Evolutionary conservation across 2,113 vertebrate genomes (phyloP).

Genomic region (Malurus melanocephalus): DNA sequence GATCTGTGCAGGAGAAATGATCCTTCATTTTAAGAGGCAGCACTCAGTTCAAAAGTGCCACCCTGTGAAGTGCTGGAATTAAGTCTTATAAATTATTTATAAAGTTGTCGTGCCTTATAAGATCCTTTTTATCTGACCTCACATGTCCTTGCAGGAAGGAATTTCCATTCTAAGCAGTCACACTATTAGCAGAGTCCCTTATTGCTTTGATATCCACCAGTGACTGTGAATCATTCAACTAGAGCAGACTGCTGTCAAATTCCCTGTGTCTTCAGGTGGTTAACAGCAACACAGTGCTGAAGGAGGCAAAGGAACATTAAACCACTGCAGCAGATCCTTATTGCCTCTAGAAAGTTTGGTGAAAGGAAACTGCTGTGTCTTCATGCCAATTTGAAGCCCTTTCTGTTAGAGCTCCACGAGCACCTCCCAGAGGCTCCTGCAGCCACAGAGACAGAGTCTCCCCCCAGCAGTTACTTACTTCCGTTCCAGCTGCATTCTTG

Average conservation of each 20-base stretch:
- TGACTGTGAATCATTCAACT: background rate
- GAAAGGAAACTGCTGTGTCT: background rate
- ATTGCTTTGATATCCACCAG: constrained; percentile 7
- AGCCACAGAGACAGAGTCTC: background rate
- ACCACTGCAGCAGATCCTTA: background rate
- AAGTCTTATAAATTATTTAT: constrained; percentile 24
- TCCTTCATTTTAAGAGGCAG: background rate
- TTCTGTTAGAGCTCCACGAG: background rate
- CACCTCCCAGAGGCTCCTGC: background rate
- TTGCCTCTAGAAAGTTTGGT: background rate
- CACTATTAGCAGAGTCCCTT: background rate
- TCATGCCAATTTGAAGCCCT: background rate
- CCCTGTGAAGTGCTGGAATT: background rate
- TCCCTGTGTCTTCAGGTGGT: background rate
- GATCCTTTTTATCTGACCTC: constrained; percentile 31
- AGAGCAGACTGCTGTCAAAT: background rate
- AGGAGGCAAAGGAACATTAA: background rate
- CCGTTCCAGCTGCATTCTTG: constrained; percentile 93
- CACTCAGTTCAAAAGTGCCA: constrained; percentile 21
- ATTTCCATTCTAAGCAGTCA: constrained; percentile 9
- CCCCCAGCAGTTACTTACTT: constrained; percentile 74
- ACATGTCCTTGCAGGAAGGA: background rate
- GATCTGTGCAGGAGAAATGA: background rate
- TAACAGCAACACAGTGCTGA: background rate
- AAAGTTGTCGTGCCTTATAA: background rate